Conservation (phyloP, 2,113 vertebrate genomes). For the Meles meles region DNA sequence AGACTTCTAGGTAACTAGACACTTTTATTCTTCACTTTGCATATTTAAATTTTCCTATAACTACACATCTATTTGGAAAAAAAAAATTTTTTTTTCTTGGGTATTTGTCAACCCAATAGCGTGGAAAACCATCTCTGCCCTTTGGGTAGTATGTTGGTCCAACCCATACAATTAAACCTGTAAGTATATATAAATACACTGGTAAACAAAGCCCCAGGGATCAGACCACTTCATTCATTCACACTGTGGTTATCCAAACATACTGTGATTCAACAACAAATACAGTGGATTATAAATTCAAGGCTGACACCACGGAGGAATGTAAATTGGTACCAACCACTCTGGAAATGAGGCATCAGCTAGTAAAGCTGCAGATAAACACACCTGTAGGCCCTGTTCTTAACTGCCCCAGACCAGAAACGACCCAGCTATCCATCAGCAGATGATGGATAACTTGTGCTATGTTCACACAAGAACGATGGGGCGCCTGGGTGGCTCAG, state of each 20-base stretch:
- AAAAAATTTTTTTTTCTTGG: not conserved
- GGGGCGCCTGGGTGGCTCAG: no score
- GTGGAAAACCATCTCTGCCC: not conserved
- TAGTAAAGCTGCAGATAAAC: not conserved
- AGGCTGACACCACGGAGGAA: slow-evolving; percentile 35
- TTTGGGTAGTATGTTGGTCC: not conserved
- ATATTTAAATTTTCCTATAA: slow-evolving; percentile 24
- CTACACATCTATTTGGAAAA: not conserved
- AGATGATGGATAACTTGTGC: not conserved
- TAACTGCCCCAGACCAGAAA: slow-evolving; percentile 14
- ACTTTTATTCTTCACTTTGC: slow-evolving; percentile 14
- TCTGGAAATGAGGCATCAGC: slow-evolving; percentile 28
- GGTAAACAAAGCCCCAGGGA: not conserved
- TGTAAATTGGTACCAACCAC: slow-evolving; percentile 42
- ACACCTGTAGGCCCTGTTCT: not conserved
- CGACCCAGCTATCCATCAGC: not conserved
- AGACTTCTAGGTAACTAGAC: not conserved
- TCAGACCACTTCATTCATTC: not conserved
- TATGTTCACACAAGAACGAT: not conserved
- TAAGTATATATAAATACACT: not conserved
- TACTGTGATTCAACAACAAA: slow-evolving; percentile 13
- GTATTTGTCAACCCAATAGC: not conserved
- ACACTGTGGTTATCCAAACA: not conserved
- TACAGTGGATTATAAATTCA: not conserved
- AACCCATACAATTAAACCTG: not conserved